These are phyloP conservation scores for Buphagus erythrorhynchus DNA, from an alignment of 2,797 vertebrate genomes.

Conservation along the genomic window DNA sequence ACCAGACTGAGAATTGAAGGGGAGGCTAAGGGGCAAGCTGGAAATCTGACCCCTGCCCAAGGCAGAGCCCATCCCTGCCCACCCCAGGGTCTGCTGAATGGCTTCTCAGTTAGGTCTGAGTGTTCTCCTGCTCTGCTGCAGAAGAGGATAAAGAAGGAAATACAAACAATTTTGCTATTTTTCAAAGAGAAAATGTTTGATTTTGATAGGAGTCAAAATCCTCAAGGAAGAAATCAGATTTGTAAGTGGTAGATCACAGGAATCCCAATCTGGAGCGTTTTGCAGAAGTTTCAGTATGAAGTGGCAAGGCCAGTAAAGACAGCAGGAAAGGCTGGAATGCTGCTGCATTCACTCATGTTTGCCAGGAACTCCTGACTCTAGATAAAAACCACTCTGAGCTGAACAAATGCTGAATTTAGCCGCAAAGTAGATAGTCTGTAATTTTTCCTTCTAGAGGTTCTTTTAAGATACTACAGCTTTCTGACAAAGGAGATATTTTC, in stretches of 20 bases:
- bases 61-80: not conserved
- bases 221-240: not conserved
- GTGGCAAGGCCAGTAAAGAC: not conserved
- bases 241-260: not conserved
- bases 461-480: not conserved
- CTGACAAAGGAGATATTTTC: not conserved
- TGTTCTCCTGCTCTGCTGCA: not conserved
- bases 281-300: not conserved
- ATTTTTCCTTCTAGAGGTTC: not conserved
- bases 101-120: not conserved
- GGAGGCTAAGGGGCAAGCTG: not conserved
- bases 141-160: not conserved
- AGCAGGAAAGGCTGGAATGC: not conserved
- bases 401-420: not conserved
- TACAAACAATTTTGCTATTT: not conserved
- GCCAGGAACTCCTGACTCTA: not conserved
- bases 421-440: not conserved
- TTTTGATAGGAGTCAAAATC: not conserved
- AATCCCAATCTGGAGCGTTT: not conserved
- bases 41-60: not conserved
- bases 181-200: not conserved
- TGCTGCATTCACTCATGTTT: not conserved
- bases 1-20: not conserved
- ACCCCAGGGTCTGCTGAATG: accelerated
- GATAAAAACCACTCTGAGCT: not conserved